Conservation (phyloP, 2,888 invertebrate species). For the Andrena hattorfiana region DNA sequence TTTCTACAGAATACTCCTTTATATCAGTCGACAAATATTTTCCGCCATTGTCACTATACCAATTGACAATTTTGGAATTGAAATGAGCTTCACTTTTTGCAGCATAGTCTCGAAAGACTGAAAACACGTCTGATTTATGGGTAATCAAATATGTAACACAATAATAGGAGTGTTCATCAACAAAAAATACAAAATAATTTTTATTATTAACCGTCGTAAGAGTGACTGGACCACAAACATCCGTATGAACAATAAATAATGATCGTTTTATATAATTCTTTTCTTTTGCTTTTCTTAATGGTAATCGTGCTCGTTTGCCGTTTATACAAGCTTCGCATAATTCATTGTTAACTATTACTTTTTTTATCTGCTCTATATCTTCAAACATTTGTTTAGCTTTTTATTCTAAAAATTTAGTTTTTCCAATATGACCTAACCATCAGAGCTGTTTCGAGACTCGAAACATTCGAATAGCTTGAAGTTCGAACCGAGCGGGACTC, state of each 20-base stretch:
- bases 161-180: neutral
- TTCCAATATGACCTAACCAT: neutral
- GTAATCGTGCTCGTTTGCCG: slow-evolving; percentile 16
- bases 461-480: too few species aligned
- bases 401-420: slow-evolving; percentile 19
- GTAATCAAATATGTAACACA: neutral
- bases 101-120: neutral
- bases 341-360: neutral
- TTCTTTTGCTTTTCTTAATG: slow-evolving; percentile 5
- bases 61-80: slow-evolving; percentile 15
- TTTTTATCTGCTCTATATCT: neutral
- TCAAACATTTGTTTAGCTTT: slow-evolving; percentile 11
- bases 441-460: too few species aligned
- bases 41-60: slow-evolving; percentile 18
- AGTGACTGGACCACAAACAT: neutral
- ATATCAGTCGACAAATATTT: slow-evolving; percentile 33
- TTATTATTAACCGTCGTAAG: slow-evolving; percentile 1
- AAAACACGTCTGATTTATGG: slow-evolving; percentile 14
- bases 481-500: too few species aligned
- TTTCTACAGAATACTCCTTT: slow-evolving; percentile 26
- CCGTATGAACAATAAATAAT: slow-evolving; percentile 22
- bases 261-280: neutral
- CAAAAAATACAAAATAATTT: neutral
- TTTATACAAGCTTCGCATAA: slow-evolving; percentile 25
- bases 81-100: slow-evolving; percentile 23